Evolutionary conservation across 2,797 vertebrate species (phyloP).

Genomic region (Simalia tracyae): DNA sequence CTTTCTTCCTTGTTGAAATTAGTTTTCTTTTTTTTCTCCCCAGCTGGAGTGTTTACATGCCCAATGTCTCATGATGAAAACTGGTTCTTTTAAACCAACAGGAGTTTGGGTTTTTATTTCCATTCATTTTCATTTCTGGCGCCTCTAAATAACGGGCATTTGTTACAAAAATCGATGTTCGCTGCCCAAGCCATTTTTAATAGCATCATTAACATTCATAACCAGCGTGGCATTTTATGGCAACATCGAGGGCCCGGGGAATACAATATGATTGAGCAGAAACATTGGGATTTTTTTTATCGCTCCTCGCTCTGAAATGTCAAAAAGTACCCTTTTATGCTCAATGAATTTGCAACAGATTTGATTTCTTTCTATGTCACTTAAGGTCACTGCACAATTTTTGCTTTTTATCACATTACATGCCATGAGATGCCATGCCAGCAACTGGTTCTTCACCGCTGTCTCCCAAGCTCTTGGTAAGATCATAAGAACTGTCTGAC

Average conservation of each 20-base stretch:
- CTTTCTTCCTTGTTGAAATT: slow-evolving; percentile 35
- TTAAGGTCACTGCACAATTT: slow-evolving; percentile 3
- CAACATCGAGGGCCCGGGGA: background rate
- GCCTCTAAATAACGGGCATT: slow-evolving; percentile 6
- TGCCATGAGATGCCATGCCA: too few relatives aligned
- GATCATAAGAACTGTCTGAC: background rate
- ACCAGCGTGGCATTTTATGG: slow-evolving; percentile 24
- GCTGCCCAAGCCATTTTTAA: background rate
- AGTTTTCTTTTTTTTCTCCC: slow-evolving; percentile 40
- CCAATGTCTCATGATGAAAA: slow-evolving; percentile 38
- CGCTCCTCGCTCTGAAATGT: slow-evolving; percentile 38
- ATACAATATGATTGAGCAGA: background rate
- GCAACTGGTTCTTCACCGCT: background rate
- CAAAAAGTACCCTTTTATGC: slow-evolving; percentile 35
- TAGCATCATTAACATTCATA: background rate
- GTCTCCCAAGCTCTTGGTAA: background rate
- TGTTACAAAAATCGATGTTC: slow-evolving; percentile 37
- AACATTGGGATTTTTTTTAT: background rate
- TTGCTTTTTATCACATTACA: slow-evolving; percentile 5
- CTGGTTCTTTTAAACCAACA: slow-evolving; percentile 59
- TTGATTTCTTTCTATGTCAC: slow-evolving; percentile 32
- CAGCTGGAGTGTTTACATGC: background rate
- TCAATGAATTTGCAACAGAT: slow-evolving; percentile 32
- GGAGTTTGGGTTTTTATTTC: slow-evolving; percentile 61
- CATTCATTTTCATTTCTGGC: slow-evolving; percentile 44